Evolutionary conservation across 2,888 invertebrate species (phyloP), one percentile per base, ranked within the genome.

Genomic region (Drosophila eohydei): DNA sequence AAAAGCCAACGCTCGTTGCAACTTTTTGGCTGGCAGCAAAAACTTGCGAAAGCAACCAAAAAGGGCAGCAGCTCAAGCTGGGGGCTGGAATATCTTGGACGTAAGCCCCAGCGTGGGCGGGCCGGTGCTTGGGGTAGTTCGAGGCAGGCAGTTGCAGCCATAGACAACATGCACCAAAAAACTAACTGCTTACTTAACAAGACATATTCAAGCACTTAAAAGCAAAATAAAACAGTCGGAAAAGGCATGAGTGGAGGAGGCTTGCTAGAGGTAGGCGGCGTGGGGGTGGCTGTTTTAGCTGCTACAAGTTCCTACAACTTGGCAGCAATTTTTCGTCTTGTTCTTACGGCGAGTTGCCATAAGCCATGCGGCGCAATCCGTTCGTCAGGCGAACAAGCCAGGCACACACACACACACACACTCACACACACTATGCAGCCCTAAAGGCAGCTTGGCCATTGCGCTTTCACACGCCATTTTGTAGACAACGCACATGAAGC

Each of bases 191-290:
- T 84, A 89, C 84, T 84, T 84, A 84, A 84, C 84, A 84, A 84
- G 84, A 84, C 84, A 84, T 84, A 84, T 84, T 90, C 90, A 88
- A 88, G 88, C 84, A 90, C 84, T 85, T 85, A 85, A 90, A 88
- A 85, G 68, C 89, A 88, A 85, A 85, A 85, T 85, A 88, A 84
- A 87, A 83, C 73, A 78, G 57, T 51, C 61, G 28, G 57, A 51
- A 62, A 11, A n/a, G 28, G 1, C n/a, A 12, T 30, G 12, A 34
- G 0, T 1, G 21, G 6, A 28, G 36, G 12, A 26, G 41, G 54
- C 43, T 1, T 30, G 34, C 3, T 14, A 6, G 30, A 8, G 26
- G 54, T 2, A 5, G 26, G 28, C 0, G n/a, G 30, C 28, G 43
- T 21, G 12, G 12, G 16, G 21, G 26, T 52, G 32, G 46, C 55